A percentile compares a stretch with the other conserved stretches of the same genome.
phyloP scores from a whole-genome alignment of 2,113 vertebrate genomes.

The Catharus bicknelli region DNA sequence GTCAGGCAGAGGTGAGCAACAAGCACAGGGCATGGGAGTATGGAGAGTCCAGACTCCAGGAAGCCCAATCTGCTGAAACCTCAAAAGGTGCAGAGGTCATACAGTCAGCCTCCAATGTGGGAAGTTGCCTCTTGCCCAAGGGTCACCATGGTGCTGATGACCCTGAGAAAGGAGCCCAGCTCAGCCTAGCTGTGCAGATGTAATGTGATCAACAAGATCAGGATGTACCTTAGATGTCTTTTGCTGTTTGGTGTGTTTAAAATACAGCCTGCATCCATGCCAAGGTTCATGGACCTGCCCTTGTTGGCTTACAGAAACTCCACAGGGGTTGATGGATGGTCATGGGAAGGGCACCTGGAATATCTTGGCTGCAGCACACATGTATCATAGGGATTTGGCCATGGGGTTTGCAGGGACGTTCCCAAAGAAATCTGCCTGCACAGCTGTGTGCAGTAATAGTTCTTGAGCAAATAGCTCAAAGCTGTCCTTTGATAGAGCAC shows the following conservation, averaged over 20 bases:
- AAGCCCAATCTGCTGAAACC: not conserved
- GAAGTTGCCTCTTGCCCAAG: not conserved
- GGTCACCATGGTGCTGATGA: not conserved
- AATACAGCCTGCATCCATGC: not conserved
- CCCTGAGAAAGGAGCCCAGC: not conserved
- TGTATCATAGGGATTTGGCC: not conserved
- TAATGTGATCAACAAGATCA: not conserved
- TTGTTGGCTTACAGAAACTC: not conserved
- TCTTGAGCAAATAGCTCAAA: not conserved
- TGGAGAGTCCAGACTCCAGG: not conserved
- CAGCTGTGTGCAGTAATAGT: accelerated
- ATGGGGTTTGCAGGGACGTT: accelerated
- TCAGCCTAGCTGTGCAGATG: not conserved
- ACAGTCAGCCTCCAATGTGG: not conserved
- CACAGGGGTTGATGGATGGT: not conserved
- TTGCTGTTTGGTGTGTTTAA: not conserved
- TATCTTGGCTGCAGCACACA: not conserved
- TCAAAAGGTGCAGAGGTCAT: not conserved
- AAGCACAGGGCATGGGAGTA: accelerated
- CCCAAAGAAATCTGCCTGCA: not conserved
- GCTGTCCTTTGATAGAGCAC: not conserved
- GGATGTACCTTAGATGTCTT: not conserved
- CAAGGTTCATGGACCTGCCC: not conserved
- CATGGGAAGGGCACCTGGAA: not conserved
- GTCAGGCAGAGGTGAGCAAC: conserved; percentile 39